These are phyloP conservation scores for Orthonyx spaldingii DNA, from an alignment of 2,113 vertebrate species.

Conservation along the genomic window DNA sequence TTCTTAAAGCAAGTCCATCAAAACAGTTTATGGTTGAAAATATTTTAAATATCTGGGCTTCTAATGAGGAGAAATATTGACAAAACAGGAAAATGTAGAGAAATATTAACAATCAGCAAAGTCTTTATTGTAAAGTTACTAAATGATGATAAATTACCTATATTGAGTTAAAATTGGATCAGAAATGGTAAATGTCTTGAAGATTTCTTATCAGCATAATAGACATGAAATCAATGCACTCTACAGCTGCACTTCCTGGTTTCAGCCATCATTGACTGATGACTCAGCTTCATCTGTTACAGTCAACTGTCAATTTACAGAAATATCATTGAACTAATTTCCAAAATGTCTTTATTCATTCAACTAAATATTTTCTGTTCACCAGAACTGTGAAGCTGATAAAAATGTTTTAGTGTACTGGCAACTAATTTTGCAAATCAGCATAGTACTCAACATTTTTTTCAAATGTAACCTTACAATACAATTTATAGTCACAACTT, in stretches of 20 bases:
- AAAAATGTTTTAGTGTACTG: neutral
- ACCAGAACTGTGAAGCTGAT: neutral
- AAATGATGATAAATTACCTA: neutral
- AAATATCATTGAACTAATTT: constrained; percentile 27
- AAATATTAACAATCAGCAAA: neutral
- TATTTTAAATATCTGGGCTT: neutral
- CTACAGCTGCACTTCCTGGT: neutral
- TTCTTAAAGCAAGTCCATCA: neutral
- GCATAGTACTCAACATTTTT: neutral
- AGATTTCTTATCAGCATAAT: neutral
- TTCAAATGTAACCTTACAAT: neutral
- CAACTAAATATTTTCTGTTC: neutral
- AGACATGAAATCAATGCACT: neutral
- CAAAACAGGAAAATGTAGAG: neutral
- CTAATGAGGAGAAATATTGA: neutral
- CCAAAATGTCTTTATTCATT: neutral
- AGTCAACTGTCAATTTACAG: neutral
- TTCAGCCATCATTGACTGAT: neutral
- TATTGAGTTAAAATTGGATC: neutral
- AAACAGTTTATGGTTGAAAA: neutral
- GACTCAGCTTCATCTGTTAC: constrained; percentile 27
- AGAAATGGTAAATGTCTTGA: neutral
- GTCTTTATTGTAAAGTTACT: neutral
- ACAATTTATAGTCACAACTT: neutral
- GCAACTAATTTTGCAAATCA: neutral